Evolutionary conservation across 2,797 vertebrate genomes (phyloP), one percentile per base, ranked within the genome.

Genomic region (Petrocephalus sullivani): DNA sequence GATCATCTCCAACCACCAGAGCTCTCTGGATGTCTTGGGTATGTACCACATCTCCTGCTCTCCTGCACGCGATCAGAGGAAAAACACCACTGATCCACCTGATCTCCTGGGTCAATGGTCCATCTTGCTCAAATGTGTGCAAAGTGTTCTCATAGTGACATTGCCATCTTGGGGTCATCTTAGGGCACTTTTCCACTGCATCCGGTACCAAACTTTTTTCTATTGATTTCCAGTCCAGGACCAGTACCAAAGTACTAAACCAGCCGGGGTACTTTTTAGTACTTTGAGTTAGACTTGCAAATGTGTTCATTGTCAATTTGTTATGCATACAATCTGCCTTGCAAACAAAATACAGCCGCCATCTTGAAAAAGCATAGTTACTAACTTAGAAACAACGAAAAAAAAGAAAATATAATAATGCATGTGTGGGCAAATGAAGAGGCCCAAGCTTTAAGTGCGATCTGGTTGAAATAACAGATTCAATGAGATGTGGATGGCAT

Each of bases 1-100:
- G 0, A 78, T 96, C 0, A 94, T 96, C 64, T 89, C 95, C 92
- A 96, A 97, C 89, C 96, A 96, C 89, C 96, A 96, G 93, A 95
- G 93, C 81, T 96, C 94, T 7, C 91, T 96, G 16, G 96, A 96
- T 57, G 87, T 96, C 81, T 85, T 96, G 23, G 93, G 96, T 96
- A 93, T 33, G 94, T 87, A 86, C 49, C n/a, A 9, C 41, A 82
- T 82, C 23, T 33, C 56, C 49, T 87, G 4, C 7, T 19, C 14
- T 1, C 23, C 28, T 14, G 19, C 6, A 0, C 83, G 56, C 5
- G 8, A 9, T 28, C 82, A 21, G 10, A n/a, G 4, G 9, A 6
- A 33, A 71, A 9, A 12, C 6, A 12, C 53, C 53, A 56, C 9
- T 16, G 5, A 2, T 54, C 82, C 12, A 57, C 10, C 4, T 23